Evolutionary conservation across 35 echinoderm and acorn worm genomes (phyloP), one percentile per base, ranked within the genome.

Genomic region (Nesometra sesokonis): DNA sequence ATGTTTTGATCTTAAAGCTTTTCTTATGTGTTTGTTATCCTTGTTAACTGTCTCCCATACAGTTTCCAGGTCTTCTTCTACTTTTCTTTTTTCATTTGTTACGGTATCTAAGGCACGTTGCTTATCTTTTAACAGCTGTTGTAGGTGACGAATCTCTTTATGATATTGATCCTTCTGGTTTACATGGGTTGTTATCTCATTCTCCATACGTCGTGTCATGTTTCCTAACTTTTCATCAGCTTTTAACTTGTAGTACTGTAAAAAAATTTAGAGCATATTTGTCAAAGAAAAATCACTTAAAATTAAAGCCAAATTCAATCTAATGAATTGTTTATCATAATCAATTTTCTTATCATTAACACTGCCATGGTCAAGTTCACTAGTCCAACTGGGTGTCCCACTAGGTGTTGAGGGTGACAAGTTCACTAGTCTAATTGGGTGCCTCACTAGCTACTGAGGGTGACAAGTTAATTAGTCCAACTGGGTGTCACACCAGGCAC

Each of bases 41-140:
- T 86, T 80, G 0, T 90, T 94, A 13, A 93, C 92, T 35, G 85
- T 92, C 79, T 99, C 93, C 96, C 96, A 99, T 0, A 99, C 90
- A 15, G 86, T 91, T 79, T 99, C 96, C 52, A 99, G 77, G 77
- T 99, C 93, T 3, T 99, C 88, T 82, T 99, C 96, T 84, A 91
- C 92, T 84, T 37, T 91, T 93, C 84, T 90, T 88, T 98, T 98
- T 33, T 98, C 92, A 83, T 88, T 32, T 29, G 87, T 82, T 23
- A 98, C 80, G n/a, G 27, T 35, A 57, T 98, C 95, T 8, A 98
- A 35, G 36, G 85, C 84, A 35, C 86, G 79, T 80, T 98, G 95
- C 76, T 98, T 98, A 39, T 94, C 90, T 47, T 86, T 86, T 11
- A 98, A 35, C 19, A 98, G 80, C 23, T 87, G 79, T 77, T 91